phyloP scores from a whole-genome alignment of 1,140 invertebrate species.

The Cherax quadricarinatus region DNA sequence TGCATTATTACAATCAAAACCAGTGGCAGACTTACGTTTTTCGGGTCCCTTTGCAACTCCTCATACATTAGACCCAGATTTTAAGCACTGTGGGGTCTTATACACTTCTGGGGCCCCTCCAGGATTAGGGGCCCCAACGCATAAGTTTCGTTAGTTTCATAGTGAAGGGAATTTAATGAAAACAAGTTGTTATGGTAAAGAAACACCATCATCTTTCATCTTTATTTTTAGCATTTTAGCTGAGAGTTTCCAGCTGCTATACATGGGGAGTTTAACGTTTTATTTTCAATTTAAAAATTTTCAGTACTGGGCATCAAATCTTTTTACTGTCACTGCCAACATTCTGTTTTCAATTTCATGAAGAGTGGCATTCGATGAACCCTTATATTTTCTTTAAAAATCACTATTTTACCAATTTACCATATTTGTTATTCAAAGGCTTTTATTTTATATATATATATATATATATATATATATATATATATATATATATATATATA shows the following conservation, averaged over 20 bases:
- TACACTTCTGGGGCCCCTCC: too few species aligned
- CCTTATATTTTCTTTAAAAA: not conserved
- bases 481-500: too few species aligned
- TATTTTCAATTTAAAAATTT: constrained; percentile 9
- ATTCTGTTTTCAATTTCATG: constrained; percentile 4
- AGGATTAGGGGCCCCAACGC: too few species aligned
- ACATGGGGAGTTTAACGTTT: constrained; percentile 33
- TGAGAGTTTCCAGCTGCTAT: constrained; percentile 59
- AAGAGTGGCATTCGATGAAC: not conserved
- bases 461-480: too few species aligned
- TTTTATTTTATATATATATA: not conserved
- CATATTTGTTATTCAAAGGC: not conserved
- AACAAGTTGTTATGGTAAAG: not conserved
- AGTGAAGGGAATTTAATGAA: not conserved
- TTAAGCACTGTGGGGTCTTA: too few species aligned
- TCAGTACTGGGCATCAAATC: constrained; percentile 10
- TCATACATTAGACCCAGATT: too few species aligned
- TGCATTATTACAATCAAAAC: too few species aligned
- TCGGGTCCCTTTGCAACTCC: too few species aligned
- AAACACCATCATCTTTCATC: constrained; percentile 27
- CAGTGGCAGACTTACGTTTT: too few species aligned
- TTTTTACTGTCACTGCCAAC: constrained; percentile 24
- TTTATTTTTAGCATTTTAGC: constrained; percentile 62
- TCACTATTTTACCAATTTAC: too few species aligned
- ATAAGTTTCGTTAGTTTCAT: too few species aligned